These are phyloP conservation scores for Oasisia sp. DNA, from an alignment of 2,888 invertebrate genomes.

Conservation along the genomic window DNA sequence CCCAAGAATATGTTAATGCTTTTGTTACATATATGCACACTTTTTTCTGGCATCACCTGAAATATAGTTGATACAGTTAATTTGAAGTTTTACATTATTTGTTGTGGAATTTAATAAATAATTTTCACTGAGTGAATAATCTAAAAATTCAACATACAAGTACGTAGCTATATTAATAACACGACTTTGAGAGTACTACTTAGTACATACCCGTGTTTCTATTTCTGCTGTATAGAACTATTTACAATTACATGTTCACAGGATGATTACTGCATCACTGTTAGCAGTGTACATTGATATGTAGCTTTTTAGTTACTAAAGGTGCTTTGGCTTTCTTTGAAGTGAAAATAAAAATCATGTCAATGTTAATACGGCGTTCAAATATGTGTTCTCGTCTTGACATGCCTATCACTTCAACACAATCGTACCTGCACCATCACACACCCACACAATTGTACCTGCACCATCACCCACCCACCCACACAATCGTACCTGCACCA, in stretches of 20 bases:
- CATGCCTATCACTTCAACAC: background rate
- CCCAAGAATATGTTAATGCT: background rate
- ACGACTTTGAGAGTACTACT: too few species aligned
- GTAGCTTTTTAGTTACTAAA: background rate
- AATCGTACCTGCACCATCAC: too few species aligned
- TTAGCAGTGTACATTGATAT: background rate
- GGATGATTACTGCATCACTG: too few species aligned
- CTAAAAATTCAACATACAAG: background rate
- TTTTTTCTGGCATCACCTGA: background rate
- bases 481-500: too few species aligned
- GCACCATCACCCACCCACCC: too few species aligned
- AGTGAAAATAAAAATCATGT: background rate
- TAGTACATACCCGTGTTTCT: too few species aligned
- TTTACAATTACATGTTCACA: too few species aligned
- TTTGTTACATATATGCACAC: background rate
- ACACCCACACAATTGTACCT: too few species aligned
- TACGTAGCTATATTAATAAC: background rate
- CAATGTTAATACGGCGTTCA: background rate
- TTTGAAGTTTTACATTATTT: background rate
- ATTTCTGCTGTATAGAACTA: too few species aligned
- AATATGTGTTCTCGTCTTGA: background rate
- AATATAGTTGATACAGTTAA: background rate
- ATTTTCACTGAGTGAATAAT: slow-evolving; percentile 1
- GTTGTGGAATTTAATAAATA: background rate
- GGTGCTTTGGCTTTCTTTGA: slow-evolving; percentile 1